phyloP scores from a whole-genome alignment of 1,140 invertebrate genomes.

The Stratiolaelaps scimitus region DNA sequence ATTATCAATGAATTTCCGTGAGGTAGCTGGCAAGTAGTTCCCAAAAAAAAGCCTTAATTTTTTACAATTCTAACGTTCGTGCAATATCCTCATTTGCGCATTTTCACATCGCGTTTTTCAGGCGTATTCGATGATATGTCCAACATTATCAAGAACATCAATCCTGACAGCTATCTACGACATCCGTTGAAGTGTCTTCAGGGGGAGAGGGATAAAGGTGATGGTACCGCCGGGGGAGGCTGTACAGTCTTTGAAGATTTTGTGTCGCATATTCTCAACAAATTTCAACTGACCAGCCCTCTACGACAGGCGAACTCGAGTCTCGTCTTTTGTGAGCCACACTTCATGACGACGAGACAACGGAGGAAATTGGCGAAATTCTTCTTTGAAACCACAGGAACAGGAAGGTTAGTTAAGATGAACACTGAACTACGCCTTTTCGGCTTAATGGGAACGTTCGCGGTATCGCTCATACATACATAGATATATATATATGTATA shows the following conservation, averaged over 20 bases:
- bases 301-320: slow-evolving; percentile 15
- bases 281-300: neutral
- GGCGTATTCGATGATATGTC: slow-evolving; percentile 23
- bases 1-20: no score
- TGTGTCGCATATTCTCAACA: slow-evolving; percentile 15
- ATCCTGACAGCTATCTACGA: slow-evolving; percentile 22
- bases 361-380: slow-evolving; percentile 11
- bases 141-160: slow-evolving; percentile 22
- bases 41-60: no score
- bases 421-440: neutral
- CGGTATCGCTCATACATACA: no score
- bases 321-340: slow-evolving; percentile 23
- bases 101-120: neutral
- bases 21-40: no score
- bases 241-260: slow-evolving; percentile 25
- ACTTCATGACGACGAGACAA: slow-evolving; percentile 18
- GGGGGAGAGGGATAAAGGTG: neutral
- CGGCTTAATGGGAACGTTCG: no score
- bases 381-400: slow-evolving; percentile 12
- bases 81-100: neutral
- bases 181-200: slow-evolving; percentile 23
- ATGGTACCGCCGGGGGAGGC: neutral
- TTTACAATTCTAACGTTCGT: neutral
- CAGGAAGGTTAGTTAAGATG: neutral
- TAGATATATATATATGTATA: no score